Evolutionary conservation across 2,888 invertebrate genomes (phyloP).

Genomic region (Ferrisia virgata): DNA sequence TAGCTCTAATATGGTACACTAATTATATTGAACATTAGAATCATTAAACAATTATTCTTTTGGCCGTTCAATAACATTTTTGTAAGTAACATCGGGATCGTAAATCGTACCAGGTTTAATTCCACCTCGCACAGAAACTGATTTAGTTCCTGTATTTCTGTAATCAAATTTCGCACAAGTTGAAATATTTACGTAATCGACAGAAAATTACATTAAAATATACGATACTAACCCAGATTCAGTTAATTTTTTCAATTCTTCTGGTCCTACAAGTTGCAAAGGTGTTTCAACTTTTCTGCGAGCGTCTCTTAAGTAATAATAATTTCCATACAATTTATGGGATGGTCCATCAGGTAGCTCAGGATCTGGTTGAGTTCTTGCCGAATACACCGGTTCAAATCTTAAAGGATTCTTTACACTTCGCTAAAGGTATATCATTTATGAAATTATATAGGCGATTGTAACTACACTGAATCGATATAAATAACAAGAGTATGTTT

Average conservation of each 20-base stretch:
- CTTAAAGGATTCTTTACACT: conserved; percentile 63
- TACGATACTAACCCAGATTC: background rate
- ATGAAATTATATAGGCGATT: background rate
- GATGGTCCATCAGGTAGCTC: conserved; percentile 76
- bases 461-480: background rate
- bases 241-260: conserved; percentile 6
- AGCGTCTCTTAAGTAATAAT: conserved; percentile 79
- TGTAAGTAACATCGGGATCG: background rate
- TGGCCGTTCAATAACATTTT: background rate
- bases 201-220: background rate
- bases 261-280: conserved; percentile 55
- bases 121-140: background rate
- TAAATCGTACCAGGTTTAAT: background rate
- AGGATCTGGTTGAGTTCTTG: conserved; percentile 79
- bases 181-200: background rate
- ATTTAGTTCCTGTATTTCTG: background rate
- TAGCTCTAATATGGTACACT: background rate
- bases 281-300: conserved; percentile 76
- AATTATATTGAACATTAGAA: background rate
- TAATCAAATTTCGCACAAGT: background rate
- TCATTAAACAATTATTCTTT: background rate
- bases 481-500: background rate
- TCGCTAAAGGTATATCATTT: conserved; percentile 56
- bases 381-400: conserved; percentile 64
- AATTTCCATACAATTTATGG: conserved; percentile 75